Base-by-base conservation (phyloP, 2,113 vertebrate species). In the Pollachius pollachius region DNA sequence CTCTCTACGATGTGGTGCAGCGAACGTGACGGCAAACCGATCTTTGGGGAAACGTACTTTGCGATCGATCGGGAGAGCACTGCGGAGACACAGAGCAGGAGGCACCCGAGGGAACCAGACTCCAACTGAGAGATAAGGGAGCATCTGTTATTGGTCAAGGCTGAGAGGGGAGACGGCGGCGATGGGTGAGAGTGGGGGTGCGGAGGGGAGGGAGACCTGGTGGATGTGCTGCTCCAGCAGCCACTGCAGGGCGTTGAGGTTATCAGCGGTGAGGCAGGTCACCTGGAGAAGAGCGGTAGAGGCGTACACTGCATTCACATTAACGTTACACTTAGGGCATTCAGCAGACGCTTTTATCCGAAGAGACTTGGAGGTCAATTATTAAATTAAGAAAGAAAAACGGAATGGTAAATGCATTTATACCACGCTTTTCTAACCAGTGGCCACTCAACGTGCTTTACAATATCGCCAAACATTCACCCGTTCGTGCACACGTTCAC, bases 11-110 rank as follows among this genome's bases (percentile, higher is more conserved):
- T 1, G 9, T 3, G 4, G 15, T 57, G n/a, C n/a, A 5, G n/a
- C 19, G 3, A 59, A 15, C 17, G 62, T 18, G 48, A 67, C 12
- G 12, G 3, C 1, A 62, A 61, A 62, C 13, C 8, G 23, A 62
- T 62, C 54, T 17, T 6, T 57, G 5, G 15, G 5, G 21, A 23
- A 23, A 92, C 94, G 90, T 90, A 98, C 97, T 89, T 92, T 34
- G 92, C 90, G 59, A 94, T 80, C 21, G 96, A 93, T 84, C 96
- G 93, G 64, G 96, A 96, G 57, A 98, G 87, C 82, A 98, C 85
- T 68, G 94, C 95, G 5, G 96, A 98, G 73, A 98, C 68, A 0
- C 92, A 94, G 63, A 99, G 89, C 62, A 98, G 88, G 75, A 98
- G 72, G 77, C 96, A 98, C 13, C 96, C 97, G 0, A 85, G 90